Conservation (phyloP, 2,113 vertebrate genomes). For the Pterocles burchelli region DNA sequence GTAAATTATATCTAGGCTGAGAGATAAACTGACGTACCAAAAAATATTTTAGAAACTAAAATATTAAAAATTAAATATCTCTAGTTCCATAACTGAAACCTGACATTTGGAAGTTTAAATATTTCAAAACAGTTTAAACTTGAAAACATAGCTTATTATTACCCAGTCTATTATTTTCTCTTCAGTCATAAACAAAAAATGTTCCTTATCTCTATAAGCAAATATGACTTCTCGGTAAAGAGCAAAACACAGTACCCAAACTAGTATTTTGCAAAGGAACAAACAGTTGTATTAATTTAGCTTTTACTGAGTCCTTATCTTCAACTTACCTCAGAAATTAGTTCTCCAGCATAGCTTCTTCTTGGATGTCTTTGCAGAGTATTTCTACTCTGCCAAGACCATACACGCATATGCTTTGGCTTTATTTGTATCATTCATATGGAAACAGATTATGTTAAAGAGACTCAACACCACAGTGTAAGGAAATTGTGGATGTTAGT, state of each 20-base stretch:
- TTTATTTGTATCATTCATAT: slow-evolving; percentile 5
- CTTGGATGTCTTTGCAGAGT: background rate
- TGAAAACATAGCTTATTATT: background rate
- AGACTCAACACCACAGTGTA: background rate
- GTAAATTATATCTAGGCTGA: background rate
- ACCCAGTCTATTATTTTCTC: background rate
- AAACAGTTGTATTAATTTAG: background rate
- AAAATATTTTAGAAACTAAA: background rate
- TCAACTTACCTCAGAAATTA: slow-evolving; percentile 68
- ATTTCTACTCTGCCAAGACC: slow-evolving; percentile 32
- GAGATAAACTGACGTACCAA: background rate
- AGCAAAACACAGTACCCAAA: background rate
- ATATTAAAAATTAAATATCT: background rate
- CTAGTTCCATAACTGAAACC: background rate
- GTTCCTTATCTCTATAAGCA: background rate
- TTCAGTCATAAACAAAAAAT: background rate
- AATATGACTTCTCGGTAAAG: background rate
- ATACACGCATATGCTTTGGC: background rate
- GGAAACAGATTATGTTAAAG: slow-evolving; percentile 36
- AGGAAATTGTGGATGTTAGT: slow-evolving; percentile 9
- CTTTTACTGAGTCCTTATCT: background rate
- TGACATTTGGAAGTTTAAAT: background rate
- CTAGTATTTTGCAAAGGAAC: background rate
- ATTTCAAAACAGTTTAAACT: background rate
- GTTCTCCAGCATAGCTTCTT: background rate